phyloP scores from a whole-genome alignment of 1,140 invertebrate species.

The Calephelis nemesis region DNA sequence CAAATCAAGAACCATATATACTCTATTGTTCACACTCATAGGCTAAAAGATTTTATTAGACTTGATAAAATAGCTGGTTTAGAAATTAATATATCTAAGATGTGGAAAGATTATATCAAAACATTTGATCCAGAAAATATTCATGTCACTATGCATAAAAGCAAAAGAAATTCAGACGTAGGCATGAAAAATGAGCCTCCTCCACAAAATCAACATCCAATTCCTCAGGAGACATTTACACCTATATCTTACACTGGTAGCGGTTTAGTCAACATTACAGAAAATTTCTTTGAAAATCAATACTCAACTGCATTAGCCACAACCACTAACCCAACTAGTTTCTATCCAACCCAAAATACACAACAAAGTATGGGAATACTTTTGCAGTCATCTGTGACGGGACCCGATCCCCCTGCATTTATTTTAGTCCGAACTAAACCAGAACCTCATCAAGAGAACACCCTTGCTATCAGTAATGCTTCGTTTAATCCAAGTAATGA shows the following conservation, averaged over 20 bases:
- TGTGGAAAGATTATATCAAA: slow-evolving; percentile 80
- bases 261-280: slow-evolving; percentile 73
- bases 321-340: slow-evolving; percentile 53
- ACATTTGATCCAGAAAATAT: slow-evolving; percentile 78
- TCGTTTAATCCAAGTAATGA: slow-evolving; percentile 42
- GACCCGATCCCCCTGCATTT: slow-evolving; percentile 61
- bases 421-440: slow-evolving; percentile 69
- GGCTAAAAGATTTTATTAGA: slow-evolving; percentile 76
- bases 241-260: slow-evolving; percentile 69
- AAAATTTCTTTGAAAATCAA: slow-evolving; percentile 75
- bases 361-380: slow-evolving; percentile 65
- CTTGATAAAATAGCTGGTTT: slow-evolving; percentile 76
- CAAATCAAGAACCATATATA: slow-evolving; percentile 80
- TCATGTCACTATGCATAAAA: slow-evolving; percentile 68
- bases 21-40: slow-evolving; percentile 77
- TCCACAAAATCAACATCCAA: slow-evolving; percentile 38
- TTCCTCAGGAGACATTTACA: slow-evolving; percentile 53
- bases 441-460: slow-evolving; percentile 51
- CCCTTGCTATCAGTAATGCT: slow-evolving; percentile 48
- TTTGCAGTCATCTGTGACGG: slow-evolving; percentile 55
- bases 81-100: slow-evolving; percentile 81
- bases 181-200: slow-evolving; percentile 40
- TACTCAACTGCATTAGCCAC: slow-evolving; percentile 60
- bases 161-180: slow-evolving; percentile 59
- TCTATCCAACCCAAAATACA: slow-evolving; percentile 67